Evolutionary conservation across 2,113 vertebrate genomes (phyloP), one percentile per base, ranked within the genome.

Genomic region (Sylvia atricapilla): DNA sequence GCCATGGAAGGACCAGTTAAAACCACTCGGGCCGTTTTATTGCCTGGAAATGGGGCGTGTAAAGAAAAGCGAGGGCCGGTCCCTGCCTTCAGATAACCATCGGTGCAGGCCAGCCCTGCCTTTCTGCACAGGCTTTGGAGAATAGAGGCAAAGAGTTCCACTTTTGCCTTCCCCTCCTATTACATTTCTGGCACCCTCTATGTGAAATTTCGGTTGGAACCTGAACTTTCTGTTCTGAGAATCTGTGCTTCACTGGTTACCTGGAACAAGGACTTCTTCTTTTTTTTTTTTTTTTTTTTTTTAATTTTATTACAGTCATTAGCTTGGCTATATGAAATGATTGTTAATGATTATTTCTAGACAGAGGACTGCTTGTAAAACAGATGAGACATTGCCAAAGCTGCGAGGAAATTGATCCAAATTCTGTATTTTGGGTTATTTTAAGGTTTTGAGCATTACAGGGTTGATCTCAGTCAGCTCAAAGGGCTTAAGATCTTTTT

Each of bases 271-370:
- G 66, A 50, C 82, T 83, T 63, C 3, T 64, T 31, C 27, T 43
- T 44, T 31, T 30, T 43, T 44, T 39, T 59, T 56, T 53, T 20
- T 31, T 59, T 35, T 15, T 28, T 37, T 41, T 41, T 41, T 41
- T 41, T 10, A 16, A 43, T 49, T 39, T 60, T 75, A 58, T 81
- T 97, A 50, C 21, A 11, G 91, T 94, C 86, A 90, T 97, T 97
- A 97, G 94, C 96, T 98, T 96, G 87, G 52, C 43, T 85, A 41
- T 97, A 96, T 97, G 94, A 94, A 94, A 84, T 89, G 53, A 92
- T 93, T 95, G 95, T 94, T 97, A 93, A 94, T 95, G 69, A 94
- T 89, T 92, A 77, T 94, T 89, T 95, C 84, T 85, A 13, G 67
- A 84, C 80, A 60, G 80, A 23, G 35, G n/a, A 52, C 64, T 86